Conservation (phyloP, 53 echinoderm and acorn worm genomes). For the Hippasteria phrygiana region DNA sequence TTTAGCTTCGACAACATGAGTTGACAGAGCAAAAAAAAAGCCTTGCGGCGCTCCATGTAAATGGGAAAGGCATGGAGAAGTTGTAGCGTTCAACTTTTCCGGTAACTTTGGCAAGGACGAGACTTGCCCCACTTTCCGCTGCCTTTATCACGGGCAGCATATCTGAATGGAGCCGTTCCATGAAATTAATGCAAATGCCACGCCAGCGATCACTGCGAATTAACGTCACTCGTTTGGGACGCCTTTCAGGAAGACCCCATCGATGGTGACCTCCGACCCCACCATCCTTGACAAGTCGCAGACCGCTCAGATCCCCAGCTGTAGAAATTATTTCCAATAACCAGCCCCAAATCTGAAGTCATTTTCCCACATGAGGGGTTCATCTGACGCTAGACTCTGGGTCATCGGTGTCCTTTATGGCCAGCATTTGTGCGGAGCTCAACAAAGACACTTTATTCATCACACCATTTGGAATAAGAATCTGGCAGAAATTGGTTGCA, state of each 20-base stretch:
- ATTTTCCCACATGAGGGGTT: slow-evolving; percentile 58
- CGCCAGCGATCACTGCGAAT: slow-evolving; percentile 24
- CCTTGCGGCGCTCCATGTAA: background rate
- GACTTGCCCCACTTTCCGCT: background rate
- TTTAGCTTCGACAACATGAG: background rate
- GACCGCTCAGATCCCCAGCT: slow-evolving; percentile 18
- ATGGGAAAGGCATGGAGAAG: background rate
- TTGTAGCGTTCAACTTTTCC: slow-evolving; percentile 9
- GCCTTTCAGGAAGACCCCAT: slow-evolving; percentile 36
- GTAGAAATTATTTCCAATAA: slow-evolving; percentile 42
- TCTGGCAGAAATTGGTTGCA: slow-evolving; percentile 35
- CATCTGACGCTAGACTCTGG: slow-evolving; percentile 8
- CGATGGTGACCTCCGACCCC: slow-evolving; percentile 10
- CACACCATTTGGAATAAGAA: slow-evolving; percentile 58
- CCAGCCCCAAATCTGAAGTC: slow-evolving; percentile 36
- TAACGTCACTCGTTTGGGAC: slow-evolving; percentile 16
- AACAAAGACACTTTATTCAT: slow-evolving; percentile 63
- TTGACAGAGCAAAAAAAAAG: background rate
- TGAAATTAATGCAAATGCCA: slow-evolving; percentile 61
- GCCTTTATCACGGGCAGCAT: slow-evolving; percentile 17
- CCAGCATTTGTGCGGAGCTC: slow-evolving; percentile 4
- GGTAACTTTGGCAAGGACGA: slow-evolving; percentile 17
- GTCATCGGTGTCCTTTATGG: slow-evolving; percentile 52
- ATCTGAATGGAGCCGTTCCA: slow-evolving; percentile 36
- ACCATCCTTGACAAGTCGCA: slow-evolving; percentile 39